Evolutionary conservation across 2,888 invertebrate genomes (phyloP).

Genomic region (Sussaba pulchella): DNA sequence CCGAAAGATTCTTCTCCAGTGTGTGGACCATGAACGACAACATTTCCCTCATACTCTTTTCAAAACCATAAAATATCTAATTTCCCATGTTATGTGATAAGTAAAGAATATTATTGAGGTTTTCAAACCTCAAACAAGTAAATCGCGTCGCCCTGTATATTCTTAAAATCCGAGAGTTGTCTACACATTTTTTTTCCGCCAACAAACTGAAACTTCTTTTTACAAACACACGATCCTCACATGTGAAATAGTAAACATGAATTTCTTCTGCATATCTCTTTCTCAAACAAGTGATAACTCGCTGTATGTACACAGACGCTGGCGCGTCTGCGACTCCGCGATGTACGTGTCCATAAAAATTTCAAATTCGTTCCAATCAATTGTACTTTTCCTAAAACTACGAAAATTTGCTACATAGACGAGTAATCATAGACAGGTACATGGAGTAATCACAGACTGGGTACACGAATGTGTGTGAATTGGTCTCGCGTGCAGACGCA

Average conservation of each 20-base stretch:
- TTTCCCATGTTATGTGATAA: background rate
- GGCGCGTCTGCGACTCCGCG: background rate
- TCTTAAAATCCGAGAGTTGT: no score
- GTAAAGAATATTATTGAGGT: no score
- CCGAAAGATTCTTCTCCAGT: no score
- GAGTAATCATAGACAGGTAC: background rate
- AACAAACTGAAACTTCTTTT: no score
- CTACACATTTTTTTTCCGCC: no score
- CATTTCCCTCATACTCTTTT: no score
- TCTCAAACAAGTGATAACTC: background rate
- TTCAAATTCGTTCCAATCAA: background rate
- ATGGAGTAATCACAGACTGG: background rate
- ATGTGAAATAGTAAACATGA: conserved; percentile 11
- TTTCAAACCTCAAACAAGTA: no score
- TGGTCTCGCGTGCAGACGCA: conserved; percentile 32
- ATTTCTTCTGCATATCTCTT: background rate
- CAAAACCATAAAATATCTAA: no score
- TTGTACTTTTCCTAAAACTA: conserved; percentile 7
- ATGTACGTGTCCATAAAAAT: background rate
- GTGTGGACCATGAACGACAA: no score
- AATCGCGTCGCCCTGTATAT: no score
- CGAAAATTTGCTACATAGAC: no score
- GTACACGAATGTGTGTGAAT: background rate
- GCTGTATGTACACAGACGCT: background rate
- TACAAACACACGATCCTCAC: background rate